Percentiles rank a stretch among this genome's conserved stretches.
phyloP scores from a whole-genome alignment of 92 coral and sea anemone species.

The Diadumene lineata region DNA sequence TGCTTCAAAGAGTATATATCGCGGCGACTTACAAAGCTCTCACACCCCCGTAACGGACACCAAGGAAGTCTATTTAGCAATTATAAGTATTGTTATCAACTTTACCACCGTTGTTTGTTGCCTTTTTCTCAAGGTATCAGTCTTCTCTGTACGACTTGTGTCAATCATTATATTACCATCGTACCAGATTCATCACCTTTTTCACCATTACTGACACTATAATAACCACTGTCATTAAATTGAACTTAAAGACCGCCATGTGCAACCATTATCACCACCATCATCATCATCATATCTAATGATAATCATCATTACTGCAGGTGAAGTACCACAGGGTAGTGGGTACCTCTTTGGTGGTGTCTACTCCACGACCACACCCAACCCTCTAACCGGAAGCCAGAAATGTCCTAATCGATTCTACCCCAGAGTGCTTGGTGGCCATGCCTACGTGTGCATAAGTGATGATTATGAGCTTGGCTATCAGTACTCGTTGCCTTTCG shows the following conservation, averaged over 20 bases:
- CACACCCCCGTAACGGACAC: too few relatives aligned
- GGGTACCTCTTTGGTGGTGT: constrained; percentile 84
- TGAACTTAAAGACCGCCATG: neutral
- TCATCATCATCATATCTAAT: too few relatives aligned
- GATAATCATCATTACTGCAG: neutral
- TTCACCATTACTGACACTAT: too few relatives aligned
- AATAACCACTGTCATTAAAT: neutral
- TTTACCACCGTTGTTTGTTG: too few relatives aligned
- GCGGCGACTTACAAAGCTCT: too few relatives aligned
- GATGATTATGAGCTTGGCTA: constrained; percentile 82
- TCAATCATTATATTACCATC: too few relatives aligned
- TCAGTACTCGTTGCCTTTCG: constrained; percentile 65
- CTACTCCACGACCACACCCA: constrained; percentile 59
- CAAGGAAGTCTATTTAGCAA: too few relatives aligned
- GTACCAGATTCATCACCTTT: too few relatives aligned
- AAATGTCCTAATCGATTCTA: constrained; percentile 79
- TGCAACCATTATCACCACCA: neutral
- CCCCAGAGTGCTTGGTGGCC: constrained; percentile 72
- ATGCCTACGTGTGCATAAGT: constrained; percentile 78
- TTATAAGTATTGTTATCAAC: too few relatives aligned
- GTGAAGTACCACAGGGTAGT: constrained; percentile 18
- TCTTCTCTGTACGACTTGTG: too few relatives aligned
- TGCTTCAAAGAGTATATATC: too few relatives aligned
- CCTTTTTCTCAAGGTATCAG: too few relatives aligned
- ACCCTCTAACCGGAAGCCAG: constrained; percentile 75